Evolutionary conservation across 1,140 invertebrate genomes (phyloP).

Genomic region (Psilanteris sp.): DNA sequence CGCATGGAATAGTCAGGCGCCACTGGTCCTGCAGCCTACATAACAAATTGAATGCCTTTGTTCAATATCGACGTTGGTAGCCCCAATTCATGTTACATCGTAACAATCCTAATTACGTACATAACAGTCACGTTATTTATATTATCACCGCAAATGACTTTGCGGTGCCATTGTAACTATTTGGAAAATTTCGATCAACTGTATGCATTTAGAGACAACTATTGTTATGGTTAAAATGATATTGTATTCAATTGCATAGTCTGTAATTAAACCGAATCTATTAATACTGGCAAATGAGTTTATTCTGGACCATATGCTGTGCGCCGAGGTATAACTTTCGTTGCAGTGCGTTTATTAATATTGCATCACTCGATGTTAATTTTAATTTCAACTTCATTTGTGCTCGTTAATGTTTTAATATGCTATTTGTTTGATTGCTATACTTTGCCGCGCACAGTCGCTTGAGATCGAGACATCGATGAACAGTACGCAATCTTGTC

Average conservation of each 20-base stretch:
- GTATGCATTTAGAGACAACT: constrained; percentile 21
- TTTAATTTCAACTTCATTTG: constrained; percentile 2
- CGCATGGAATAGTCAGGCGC: constrained; percentile 37
- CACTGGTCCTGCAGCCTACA: constrained; percentile 28
- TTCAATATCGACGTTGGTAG: constrained; percentile 33
- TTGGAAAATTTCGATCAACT: constrained; percentile 41
- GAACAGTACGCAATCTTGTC: no score
- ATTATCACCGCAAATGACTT: constrained; percentile 50
- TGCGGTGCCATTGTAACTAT: constrained; percentile 32
- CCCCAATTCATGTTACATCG: constrained; percentile 33
- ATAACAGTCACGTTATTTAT: constrained; percentile 51
- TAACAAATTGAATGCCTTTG: constrained; percentile 57
- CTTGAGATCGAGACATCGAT: no score
- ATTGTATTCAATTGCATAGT: constrained; percentile 45
- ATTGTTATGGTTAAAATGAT: constrained; percentile 36
- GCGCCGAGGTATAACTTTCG: not conserved
- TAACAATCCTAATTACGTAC: constrained; percentile 51
- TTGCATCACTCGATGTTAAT: constrained; percentile 3
- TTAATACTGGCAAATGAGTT: constrained; percentile 49
- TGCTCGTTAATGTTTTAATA: no score
- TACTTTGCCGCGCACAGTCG: no score
- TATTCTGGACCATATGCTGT: constrained; percentile 26
- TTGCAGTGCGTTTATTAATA: constrained; percentile 8
- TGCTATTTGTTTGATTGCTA: no score
- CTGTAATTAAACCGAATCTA: constrained; percentile 42